Conservation (phyloP, 2,888 invertebrate genomes). For the Lycophotia porphyrea region DNA sequence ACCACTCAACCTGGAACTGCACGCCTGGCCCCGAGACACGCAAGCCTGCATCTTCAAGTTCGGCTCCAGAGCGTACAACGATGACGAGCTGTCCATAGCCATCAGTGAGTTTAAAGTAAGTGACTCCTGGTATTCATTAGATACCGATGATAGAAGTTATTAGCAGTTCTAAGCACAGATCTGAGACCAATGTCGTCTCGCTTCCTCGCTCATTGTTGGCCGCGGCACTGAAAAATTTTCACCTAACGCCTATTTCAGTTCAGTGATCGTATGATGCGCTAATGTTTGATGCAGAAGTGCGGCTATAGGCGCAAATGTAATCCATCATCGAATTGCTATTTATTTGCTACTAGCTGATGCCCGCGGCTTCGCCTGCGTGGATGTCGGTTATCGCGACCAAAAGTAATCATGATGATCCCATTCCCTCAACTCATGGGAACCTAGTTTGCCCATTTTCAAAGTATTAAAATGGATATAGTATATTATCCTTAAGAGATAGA, state of each 20-base stretch:
- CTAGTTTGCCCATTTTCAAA: too few species aligned
- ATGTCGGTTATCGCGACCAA: too few species aligned
- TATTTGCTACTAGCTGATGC: too few species aligned
- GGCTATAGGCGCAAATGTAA: not conserved
- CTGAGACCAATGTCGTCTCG: not conserved
- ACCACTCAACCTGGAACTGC: conserved; percentile 84
- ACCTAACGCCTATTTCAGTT: not conserved
- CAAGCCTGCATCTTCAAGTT: conserved; percentile 92
- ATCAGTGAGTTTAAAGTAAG: conserved; percentile 73
- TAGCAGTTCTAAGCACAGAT: not conserved
- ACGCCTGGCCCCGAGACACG: conserved; percentile 94
- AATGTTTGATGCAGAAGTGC: not conserved
- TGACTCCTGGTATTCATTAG: not conserved
- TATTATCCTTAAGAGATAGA: too few species aligned
- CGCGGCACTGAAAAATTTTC: not conserved
- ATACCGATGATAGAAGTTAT: too few species aligned
- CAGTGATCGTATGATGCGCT: not conserved
- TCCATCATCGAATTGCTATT: not conserved
- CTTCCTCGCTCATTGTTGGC: not conserved
- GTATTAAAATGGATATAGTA: too few species aligned
- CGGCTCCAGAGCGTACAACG: conserved; percentile 93
- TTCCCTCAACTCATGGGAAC: too few species aligned
- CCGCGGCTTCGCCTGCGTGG: too few species aligned
- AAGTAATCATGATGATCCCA: too few species aligned
- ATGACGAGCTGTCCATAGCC: conserved; percentile 89